Evolutionary conservation across 37 sponge, comb jelly and placozoan genomes (phyloP).

Genomic region (Haliclona indistincta): DNA sequence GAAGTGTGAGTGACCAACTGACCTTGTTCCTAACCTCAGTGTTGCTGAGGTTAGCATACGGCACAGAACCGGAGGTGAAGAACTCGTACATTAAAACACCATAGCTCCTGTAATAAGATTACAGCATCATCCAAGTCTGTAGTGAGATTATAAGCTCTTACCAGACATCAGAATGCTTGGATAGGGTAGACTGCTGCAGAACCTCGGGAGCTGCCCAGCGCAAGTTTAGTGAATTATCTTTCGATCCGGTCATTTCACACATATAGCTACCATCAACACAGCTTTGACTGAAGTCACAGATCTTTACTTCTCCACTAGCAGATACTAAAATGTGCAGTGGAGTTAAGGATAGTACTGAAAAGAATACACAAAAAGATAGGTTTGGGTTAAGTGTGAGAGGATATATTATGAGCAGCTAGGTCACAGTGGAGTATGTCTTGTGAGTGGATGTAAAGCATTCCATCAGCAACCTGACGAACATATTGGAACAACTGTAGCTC

Average conservation of each 20-base stretch:
- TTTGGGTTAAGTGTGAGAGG: conserved; percentile 53
- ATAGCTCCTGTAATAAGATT: conserved; percentile 64
- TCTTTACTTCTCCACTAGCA: conserved; percentile 40
- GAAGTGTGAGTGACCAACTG: neutral
- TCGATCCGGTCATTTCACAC: conserved; percentile 16
- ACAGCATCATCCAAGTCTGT: neutral
- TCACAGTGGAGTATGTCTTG: conserved; percentile 86
- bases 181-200: conserved; percentile 19
- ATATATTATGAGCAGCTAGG: conserved; percentile 90
- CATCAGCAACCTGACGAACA: conserved; percentile 66
- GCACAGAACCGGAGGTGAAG: conserved; percentile 77
- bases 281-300: conserved; percentile 78
- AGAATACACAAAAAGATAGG: too few species aligned
- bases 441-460: conserved; percentile 76
- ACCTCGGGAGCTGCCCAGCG: conserved; percentile 92
- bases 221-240: conserved; percentile 13
- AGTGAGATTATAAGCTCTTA: conserved; percentile 14
- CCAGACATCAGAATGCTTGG: conserved; percentile 84
- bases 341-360: conserved; percentile 72
- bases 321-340: conserved; percentile 48
- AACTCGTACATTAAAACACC: conserved; percentile 87
- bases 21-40: conserved; percentile 62
- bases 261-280: conserved; percentile 35
- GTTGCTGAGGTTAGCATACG: conserved; percentile 84
- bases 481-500: conserved; percentile 27